Conservation (phyloP, 2,888 invertebrate genomes). For the Iselma pallidipennis region DNA sequence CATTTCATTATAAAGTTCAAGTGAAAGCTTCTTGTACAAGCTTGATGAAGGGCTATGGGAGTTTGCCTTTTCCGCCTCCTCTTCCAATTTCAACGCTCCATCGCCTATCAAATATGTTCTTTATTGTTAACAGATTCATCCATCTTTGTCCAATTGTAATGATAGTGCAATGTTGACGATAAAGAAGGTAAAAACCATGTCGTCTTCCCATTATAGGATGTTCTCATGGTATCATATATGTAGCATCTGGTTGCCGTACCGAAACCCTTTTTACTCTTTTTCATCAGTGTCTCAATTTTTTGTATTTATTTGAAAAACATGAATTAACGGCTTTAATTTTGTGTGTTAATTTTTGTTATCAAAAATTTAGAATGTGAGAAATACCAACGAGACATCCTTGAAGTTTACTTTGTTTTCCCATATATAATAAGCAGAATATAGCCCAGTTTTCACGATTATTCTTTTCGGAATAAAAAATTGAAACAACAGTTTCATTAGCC, state of each 20-base stretch:
- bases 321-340: background rate
- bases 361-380: background rate
- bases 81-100: constrained; percentile 9
- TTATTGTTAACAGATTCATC: constrained; percentile 5
- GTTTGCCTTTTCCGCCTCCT: background rate
- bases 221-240: constrained; percentile 52
- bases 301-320: no score
- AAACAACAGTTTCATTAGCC: constrained; percentile 4
- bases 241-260: constrained; percentile 49
- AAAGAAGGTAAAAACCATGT: constrained; percentile 13
- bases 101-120: constrained; percentile 10
- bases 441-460: constrained; percentile 25
- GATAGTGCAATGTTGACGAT: background rate
- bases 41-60: background rate
- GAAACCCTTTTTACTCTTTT: background rate
- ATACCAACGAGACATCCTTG: background rate
- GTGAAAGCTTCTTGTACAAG: constrained; percentile 5
- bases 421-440: constrained; percentile 12
- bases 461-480: constrained; percentile 2
- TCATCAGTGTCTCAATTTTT: no score
- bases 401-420: constrained; percentile 6
- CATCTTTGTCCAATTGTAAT: background rate
- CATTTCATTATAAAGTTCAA: constrained; percentile 1
- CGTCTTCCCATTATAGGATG: constrained; percentile 44
- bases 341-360: background rate